These are phyloP conservation scores for Pocillopora verrucosa DNA, from an alignment of 64 coral and sea anemone genomes.

Conservation along the genomic window DNA sequence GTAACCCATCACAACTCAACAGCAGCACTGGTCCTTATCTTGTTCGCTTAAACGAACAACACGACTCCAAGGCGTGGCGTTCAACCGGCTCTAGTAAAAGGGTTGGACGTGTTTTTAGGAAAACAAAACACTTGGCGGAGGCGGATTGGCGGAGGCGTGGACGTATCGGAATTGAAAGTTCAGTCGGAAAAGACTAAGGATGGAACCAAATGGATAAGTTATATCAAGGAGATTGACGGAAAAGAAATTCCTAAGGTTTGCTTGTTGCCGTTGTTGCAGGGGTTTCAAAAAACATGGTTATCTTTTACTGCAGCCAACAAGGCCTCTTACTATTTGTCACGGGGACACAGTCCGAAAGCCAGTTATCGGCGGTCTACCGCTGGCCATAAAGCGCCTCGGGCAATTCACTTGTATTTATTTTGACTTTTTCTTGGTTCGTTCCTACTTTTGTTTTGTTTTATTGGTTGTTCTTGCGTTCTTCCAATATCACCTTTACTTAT, in stretches of 20 bases:
- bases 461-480: no score
- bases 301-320: no score
- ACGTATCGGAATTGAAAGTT: not conserved
- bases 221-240: not conserved
- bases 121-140: slow-evolving; percentile 12
- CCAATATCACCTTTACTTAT: no score
- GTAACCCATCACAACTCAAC: not conserved
- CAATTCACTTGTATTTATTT: no score
- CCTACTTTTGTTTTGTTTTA: no score
- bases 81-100: not conserved
- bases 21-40: not conserved
- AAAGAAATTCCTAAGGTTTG: not conserved
- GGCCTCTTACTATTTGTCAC: no score
- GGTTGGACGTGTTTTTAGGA: not conserved
- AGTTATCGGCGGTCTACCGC: no score
- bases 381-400: no score
- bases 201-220: not conserved
- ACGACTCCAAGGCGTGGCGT: not conserved
- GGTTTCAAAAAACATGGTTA: no score
- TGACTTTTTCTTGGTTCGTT: no score
- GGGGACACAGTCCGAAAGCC: no score
- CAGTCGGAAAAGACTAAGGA: not conserved
- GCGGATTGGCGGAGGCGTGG: not conserved
- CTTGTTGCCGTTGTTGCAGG: not conserved
- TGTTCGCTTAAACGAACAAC: not conserved